Evolutionary conservation across 2,888 invertebrate species (phyloP).

Genomic region (Electrophaes corylata): DNA sequence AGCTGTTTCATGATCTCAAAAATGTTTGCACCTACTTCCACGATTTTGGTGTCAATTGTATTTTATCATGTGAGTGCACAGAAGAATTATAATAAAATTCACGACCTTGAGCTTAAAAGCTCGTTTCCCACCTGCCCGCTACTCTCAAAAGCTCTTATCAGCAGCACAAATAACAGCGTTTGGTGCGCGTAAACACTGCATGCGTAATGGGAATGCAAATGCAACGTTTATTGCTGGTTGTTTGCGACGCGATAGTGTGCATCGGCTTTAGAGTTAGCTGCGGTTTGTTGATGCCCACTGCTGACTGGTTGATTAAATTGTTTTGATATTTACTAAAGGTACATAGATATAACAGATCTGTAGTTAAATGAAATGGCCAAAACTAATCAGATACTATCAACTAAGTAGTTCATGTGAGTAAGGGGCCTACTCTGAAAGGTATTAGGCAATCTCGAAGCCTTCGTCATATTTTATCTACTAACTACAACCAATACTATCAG

Average conservation of each 20-base stretch:
- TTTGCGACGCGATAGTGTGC: constrained; percentile 33
- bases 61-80: not conserved
- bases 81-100: not conserved
- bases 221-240: constrained; percentile 37
- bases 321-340: constrained; percentile 21
- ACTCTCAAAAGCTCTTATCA: constrained; percentile 34
- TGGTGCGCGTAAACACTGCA: constrained; percentile 37
- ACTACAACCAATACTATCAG: too few species aligned
- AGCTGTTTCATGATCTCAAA: too few species aligned
- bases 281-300: constrained; percentile 23
- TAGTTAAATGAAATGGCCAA: not conserved
- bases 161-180: constrained; percentile 36
- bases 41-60: too few species aligned
- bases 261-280: constrained; percentile 26
- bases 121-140: not conserved
- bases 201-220: constrained; percentile 45
- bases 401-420: too few species aligned
- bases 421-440: too few species aligned
- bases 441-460: too few species aligned
- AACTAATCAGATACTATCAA: not conserved
- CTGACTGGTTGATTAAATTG: constrained; percentile 23
- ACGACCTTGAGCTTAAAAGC: constrained; percentile 2
- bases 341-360: not conserved
- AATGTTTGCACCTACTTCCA: too few species aligned
- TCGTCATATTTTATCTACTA: too few species aligned